Percentiles rank a stretch among this genome's conserved stretches.
phyloP scores from a whole-genome alignment of 2,113 vertebrate species.

The Ochotona curzoniae region DNA sequence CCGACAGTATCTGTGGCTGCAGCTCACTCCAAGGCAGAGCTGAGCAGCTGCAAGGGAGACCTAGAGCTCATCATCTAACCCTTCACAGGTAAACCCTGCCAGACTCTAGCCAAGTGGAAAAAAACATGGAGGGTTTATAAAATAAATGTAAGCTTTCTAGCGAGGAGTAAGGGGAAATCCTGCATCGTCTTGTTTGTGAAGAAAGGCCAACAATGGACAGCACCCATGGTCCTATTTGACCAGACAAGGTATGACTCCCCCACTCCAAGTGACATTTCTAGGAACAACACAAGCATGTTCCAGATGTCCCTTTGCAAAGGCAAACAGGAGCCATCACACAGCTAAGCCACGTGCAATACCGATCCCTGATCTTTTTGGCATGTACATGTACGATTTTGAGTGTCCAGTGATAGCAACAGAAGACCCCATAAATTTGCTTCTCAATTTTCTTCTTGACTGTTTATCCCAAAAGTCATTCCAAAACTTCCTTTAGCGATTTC shows the following conservation, averaged over 20 bases:
- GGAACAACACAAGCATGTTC: background rate
- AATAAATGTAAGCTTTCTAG: background rate
- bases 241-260: background rate
- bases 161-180: background rate
- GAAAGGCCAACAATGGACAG: background rate
- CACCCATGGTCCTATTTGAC: background rate
- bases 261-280: background rate
- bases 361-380: too few relatives aligned
- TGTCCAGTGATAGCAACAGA: fast-evolving
- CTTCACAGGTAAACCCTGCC: background rate
- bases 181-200: background rate
- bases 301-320: background rate
- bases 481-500: background rate
- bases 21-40: too few relatives aligned
- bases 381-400: fast-evolving
- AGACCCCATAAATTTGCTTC: background rate
- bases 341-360: too few relatives aligned
- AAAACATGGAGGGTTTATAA: background rate
- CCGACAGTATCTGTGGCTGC: fast-evolving
- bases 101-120: too few relatives aligned
- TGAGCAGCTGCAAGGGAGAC: too few relatives aligned
- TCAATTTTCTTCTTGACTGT: too few relatives aligned
- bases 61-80: background rate
- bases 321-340: background rate
- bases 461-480: background rate